phyloP scores from a whole-genome alignment of 2,888 invertebrate genomes.

The Tenthredo amoena region DNA sequence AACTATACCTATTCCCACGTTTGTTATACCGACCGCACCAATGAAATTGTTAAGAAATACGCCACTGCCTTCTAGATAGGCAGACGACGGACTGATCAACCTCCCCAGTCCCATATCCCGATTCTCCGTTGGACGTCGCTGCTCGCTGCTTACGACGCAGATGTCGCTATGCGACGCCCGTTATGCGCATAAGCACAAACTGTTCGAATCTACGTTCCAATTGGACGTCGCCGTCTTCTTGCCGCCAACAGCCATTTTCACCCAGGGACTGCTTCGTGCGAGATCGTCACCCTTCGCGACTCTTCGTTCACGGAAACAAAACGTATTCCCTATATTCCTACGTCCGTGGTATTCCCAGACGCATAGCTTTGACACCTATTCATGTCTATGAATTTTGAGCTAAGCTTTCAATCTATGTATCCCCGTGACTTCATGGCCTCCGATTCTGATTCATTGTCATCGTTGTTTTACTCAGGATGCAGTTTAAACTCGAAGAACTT shows the following conservation, averaged over 20 bases:
- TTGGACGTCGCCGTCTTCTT: constrained; percentile 17
- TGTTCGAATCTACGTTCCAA: constrained; percentile 22
- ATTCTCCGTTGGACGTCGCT: constrained; percentile 35
- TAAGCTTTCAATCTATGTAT: not conserved
- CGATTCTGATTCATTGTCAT: not conserved
- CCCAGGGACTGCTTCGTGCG: not conserved
- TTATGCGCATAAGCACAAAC: constrained; percentile 6
- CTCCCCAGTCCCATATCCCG: constrained; percentile 34
- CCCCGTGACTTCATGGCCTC: not conserved
- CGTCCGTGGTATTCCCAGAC: not conserved
- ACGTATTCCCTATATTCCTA: not conserved
- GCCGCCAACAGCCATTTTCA: constrained; percentile 30
- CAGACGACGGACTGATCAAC: constrained; percentile 59
- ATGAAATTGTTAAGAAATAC: constrained; percentile 51
- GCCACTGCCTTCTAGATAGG: constrained; percentile 68
- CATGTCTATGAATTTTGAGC: not conserved
- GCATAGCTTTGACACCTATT: not conserved
- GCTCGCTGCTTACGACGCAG: constrained; percentile 17
- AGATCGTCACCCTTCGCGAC: not conserved
- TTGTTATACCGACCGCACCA: constrained; percentile 54
- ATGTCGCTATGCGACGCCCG: constrained; percentile 44
- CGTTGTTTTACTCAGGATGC: not conserved
- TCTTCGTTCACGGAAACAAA: not conserved
- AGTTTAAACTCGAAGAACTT: not conserved
- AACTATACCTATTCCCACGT: constrained; percentile 76